Conservation (phyloP, 2,888 invertebrate genomes). For the Tetranychus truncatus region DNA sequence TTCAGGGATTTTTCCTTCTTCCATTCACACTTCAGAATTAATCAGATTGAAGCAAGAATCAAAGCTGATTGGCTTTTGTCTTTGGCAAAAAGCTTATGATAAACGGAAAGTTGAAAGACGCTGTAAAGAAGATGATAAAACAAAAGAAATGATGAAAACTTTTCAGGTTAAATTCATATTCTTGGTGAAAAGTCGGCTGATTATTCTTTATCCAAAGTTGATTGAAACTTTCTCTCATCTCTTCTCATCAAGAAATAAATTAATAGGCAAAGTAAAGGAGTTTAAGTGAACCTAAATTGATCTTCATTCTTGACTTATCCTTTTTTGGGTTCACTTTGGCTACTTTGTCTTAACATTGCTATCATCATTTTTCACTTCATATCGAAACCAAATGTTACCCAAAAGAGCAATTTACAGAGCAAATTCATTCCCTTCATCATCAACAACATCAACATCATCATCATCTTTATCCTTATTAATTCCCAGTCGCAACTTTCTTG, state of each 20-base stretch:
- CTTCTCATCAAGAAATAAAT: too few relatives aligned
- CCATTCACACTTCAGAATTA: background rate
- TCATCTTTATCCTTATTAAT: background rate
- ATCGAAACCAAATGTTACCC: background rate
- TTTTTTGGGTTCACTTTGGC: background rate
- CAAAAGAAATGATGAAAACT: too few relatives aligned
- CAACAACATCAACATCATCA: background rate
- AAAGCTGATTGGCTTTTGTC: background rate
- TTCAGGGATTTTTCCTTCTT: constrained; percentile 6
- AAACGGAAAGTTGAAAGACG: too few relatives aligned
- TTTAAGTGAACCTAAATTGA: too few relatives aligned
- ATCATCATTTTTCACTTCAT: background rate
- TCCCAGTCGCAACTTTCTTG: too few relatives aligned
- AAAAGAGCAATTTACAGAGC: background rate
- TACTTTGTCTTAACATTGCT: background rate
- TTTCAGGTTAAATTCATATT: too few relatives aligned
- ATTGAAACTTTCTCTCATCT: too few relatives aligned
- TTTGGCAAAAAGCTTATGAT: background rate
- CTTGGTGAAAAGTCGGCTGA: too few relatives aligned
- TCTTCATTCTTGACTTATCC: background rate
- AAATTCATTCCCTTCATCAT: background rate
- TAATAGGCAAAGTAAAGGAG: too few relatives aligned
- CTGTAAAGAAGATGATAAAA: too few relatives aligned
- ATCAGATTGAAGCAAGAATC: background rate
- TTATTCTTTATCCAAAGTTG: too few relatives aligned